Evolutionary conservation across 2,888 invertebrate species (phyloP).

Genomic region (Apotomis turbidana): DNA sequence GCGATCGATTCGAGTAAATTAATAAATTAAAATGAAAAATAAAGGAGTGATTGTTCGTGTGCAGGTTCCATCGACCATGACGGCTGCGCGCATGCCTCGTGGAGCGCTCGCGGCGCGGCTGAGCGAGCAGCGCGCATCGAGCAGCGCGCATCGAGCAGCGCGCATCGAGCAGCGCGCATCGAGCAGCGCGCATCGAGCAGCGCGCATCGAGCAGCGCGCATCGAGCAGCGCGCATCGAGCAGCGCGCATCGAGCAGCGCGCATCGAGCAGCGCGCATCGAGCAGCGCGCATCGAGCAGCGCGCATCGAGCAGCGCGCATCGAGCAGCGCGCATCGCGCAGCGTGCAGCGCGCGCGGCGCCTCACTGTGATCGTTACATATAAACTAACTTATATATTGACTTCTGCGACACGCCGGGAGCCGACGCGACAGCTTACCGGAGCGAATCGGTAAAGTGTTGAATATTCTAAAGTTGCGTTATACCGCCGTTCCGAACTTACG

Average conservation of each 20-base stretch:
- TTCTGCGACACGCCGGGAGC: constrained; percentile 64
- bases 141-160: too few species aligned
- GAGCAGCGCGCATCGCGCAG: too few species aligned
- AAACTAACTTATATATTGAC: constrained; percentile 60
- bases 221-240: too few species aligned
- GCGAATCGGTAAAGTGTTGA: constrained; percentile 76
- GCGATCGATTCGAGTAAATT: too few species aligned
- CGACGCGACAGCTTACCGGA: constrained; percentile 66
- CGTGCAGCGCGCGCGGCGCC: neutral
- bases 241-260: too few species aligned
- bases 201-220: too few species aligned
- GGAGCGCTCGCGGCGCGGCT: constrained; percentile 52
- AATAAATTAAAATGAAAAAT: neutral
- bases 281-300: too few species aligned
- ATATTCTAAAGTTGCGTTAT: constrained; percentile 74
- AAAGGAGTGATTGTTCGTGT: neutral
- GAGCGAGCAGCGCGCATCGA: constrained; percentile 14
- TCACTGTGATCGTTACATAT: constrained; percentile 59
- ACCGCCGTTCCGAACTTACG: constrained; percentile 62
- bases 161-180: too few species aligned
- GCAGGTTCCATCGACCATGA: constrained; percentile 83
- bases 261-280: too few species aligned
- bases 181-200: too few species aligned
- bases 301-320: too few species aligned
- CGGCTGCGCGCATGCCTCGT: constrained; percentile 69